phyloP scores from a whole-genome alignment of 37 sponge, comb jelly and placozoan species.

The Ephydatia muelleri region DNA sequence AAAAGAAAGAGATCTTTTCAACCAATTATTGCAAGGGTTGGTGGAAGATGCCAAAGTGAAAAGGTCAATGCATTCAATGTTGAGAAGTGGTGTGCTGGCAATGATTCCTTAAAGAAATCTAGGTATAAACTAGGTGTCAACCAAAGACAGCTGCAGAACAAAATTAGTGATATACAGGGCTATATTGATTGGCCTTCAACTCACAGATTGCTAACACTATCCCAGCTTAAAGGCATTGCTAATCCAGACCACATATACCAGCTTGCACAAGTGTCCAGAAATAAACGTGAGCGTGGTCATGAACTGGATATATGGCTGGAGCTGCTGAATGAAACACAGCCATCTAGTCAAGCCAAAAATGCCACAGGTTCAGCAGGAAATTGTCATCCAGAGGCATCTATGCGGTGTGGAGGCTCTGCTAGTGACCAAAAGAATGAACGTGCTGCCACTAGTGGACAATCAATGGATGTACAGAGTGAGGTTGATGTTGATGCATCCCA shows the following conservation, averaged over 20 bases:
- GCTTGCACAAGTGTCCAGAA: background rate
- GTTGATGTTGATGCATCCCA: background rate
- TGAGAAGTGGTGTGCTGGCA: background rate
- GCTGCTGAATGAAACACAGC: background rate
- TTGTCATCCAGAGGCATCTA: background rate
- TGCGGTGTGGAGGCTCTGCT: background rate
- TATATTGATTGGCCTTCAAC: background rate
- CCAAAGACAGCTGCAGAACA: background rate
- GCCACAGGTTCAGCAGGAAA: background rate
- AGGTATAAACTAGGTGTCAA: background rate
- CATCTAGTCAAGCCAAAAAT: background rate
- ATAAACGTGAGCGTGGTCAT: background rate
- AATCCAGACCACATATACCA: background rate
- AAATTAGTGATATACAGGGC: background rate
- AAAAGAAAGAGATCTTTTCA: background rate
- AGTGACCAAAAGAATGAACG: background rate
- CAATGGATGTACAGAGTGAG: background rate
- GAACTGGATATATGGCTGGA: background rate
- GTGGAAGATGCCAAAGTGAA: slow-evolving; percentile 59
- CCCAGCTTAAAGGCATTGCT: background rate
- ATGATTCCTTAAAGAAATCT: background rate
- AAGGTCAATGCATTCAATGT: slow-evolving; percentile 32
- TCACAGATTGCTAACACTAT: background rate
- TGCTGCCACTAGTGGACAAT: background rate
- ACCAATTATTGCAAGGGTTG: slow-evolving; percentile 45